Evolutionary conservation across 2,888 invertebrate species (phyloP).

Genomic region (Alloplasta piceator): DNA sequence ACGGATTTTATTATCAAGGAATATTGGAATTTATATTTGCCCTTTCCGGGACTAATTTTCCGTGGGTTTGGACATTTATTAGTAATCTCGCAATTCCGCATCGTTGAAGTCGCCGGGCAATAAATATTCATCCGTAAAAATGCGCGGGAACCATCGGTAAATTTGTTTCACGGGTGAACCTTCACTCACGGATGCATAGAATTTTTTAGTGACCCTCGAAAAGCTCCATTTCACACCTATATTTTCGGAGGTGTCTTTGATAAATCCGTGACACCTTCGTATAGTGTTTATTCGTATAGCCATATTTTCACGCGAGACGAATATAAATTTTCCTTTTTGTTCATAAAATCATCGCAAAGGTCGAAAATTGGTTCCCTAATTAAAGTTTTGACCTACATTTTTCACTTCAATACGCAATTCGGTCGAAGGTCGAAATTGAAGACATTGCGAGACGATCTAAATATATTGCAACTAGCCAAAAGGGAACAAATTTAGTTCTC

Average conservation of each 20-base stretch:
- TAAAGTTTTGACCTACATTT: too few relatives aligned
- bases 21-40: too few relatives aligned
- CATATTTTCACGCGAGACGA: constrained; percentile 10
- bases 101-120: neutral
- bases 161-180: neutral
- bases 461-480: too few relatives aligned
- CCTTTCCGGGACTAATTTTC: too few relatives aligned
- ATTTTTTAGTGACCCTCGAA: constrained; percentile 63
- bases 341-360: constrained; percentile 11
- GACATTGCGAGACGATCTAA: too few relatives aligned
- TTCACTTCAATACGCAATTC: too few relatives aligned
- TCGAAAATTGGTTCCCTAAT: too few relatives aligned
- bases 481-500: too few relatives aligned
- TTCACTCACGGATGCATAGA: constrained; percentile 60
- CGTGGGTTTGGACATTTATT: neutral
- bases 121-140: neutral
- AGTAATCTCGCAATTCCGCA: neutral
- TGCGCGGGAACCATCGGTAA: neutral
- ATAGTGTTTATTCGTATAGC: neutral
- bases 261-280: neutral
- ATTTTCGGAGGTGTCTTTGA: neutral
- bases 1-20: too few relatives aligned
- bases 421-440: too few relatives aligned
- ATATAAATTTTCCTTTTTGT: constrained; percentile 19
- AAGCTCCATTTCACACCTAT: constrained; percentile 75